Percentiles rank a stretch among this genome's conserved stretches.
Evolutionary conservation across 2,113 vertebrate species (phyloP).

Genomic region (Acanthochromis polyacanthus): DNA sequence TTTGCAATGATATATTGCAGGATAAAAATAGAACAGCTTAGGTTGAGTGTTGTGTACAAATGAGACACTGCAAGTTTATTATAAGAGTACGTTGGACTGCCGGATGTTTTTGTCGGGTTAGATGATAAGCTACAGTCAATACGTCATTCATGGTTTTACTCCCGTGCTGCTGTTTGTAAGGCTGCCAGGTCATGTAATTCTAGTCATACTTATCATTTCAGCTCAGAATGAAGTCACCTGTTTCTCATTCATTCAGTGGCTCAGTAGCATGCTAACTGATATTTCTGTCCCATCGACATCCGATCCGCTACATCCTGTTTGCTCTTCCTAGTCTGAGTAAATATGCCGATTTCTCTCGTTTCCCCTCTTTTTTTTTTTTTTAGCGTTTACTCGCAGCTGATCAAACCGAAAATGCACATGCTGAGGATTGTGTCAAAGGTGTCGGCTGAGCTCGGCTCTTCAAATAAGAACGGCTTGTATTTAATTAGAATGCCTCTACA

Average conservation of each 20-base stretch:
- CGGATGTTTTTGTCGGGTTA: no score
- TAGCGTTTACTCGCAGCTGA: conserved; percentile 34
- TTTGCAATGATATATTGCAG: no score
- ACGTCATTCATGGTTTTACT: background rate
- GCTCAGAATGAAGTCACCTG: background rate
- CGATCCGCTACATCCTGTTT: conserved; percentile 30
- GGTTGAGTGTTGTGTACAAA: no score
- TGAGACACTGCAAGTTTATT: no score
- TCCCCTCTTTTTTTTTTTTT: background rate
- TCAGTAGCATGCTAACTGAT: background rate
- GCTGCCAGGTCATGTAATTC: background rate
- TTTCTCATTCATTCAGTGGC: background rate
- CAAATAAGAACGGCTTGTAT: background rate
- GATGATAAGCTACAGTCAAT: background rate
- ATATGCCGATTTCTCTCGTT: conserved; percentile 11
- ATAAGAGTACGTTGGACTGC: no score
- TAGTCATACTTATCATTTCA: conserved; percentile 2
- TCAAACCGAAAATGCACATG: conserved; percentile 1
- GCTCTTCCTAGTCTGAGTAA: conserved; percentile 7
- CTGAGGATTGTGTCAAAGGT: background rate
- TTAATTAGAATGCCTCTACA: background rate
- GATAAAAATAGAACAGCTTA: no score
- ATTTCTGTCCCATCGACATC: conserved; percentile 22
- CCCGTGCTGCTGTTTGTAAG: background rate
- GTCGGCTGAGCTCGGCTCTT: background rate